Evolutionary conservation across 2,888 invertebrate species (phyloP), one percentile per base, ranked within the genome.

Genomic region (Sinodicranocentrus sp.): DNA sequence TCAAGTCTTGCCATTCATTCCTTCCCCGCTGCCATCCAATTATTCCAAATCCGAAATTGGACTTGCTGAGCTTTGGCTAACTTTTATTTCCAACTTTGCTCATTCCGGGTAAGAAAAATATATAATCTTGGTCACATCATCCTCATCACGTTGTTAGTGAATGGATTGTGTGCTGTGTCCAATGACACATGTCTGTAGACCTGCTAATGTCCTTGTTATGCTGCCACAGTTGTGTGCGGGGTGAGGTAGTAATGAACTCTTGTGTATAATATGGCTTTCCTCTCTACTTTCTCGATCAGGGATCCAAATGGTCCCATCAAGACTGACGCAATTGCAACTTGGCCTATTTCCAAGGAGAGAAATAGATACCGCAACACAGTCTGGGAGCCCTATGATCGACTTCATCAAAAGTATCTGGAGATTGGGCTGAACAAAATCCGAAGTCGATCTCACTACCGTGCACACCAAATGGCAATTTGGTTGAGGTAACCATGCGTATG

Each of bases 311-410:
- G 96, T 90, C 94, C 95, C 39, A 61, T 84, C 59, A 88, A 88
- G 82, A 84, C 94, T 90, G 96, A 96, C 90, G 93, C 94, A 0
- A 92, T 94, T 68, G 93, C 94, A 0, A 83, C 71, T 67, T 92
- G 96, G 86, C 94, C 95, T 2, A 94, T 95, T 63, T 96, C 95
- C 72, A 94, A 95, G 90, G 97, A 97, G 90, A 93, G 95, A 87
- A 96, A 95, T 92, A 94, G 95, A 89, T 96, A 96, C 91, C 93
- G 95, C 71, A 95, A 94, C 87, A 93, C 95, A 89, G 93, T 93
- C 71, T 98, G 98, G 98, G 97, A 97, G 89, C 95, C 95, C 90
- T 98, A 97, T 91, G 97, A 97, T 91, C 95, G 95, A 0, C 94
- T 96, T 85, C 96, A 97, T 92, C 97, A 97, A 90, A 97, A 97